Conservation (phyloP, 2,888 invertebrate species). For the Parnassius glacialis region DNA sequence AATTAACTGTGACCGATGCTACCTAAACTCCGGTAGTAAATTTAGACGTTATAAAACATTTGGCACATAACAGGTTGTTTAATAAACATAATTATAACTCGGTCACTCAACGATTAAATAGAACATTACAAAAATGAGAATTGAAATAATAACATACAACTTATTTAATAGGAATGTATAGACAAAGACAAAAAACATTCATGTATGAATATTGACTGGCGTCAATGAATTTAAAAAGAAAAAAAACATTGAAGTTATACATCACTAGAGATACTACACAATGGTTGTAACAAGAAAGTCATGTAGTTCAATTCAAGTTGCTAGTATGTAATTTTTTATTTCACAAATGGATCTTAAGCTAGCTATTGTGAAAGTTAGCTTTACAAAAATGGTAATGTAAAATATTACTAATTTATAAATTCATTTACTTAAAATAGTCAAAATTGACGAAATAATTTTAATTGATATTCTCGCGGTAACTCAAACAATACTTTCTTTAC, state of each 20-base stretch:
- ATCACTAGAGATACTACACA: background rate
- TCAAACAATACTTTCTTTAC: background rate
- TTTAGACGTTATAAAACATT: slow-evolving; percentile 3
- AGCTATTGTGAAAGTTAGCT: no score
- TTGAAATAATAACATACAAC: no score
- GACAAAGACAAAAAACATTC: slow-evolving; percentile 21
- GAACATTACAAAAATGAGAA: no score
- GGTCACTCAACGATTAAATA: no score
- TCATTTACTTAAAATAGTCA: background rate
- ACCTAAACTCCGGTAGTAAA: background rate
- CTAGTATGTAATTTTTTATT: no score
- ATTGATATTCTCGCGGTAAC: slow-evolving; percentile 12
- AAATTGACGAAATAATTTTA: slow-evolving; percentile 7
- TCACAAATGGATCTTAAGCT: no score
- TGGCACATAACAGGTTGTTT: slow-evolving; percentile 13
- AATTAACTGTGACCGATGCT: no score
- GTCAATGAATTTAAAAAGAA: slow-evolving; percentile 3
- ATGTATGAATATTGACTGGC: slow-evolving; percentile 10
- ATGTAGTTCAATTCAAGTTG: no score
- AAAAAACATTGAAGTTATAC: slow-evolving; percentile 3
- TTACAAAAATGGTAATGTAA: no score
- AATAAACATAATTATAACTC: background rate
- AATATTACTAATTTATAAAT: no score
- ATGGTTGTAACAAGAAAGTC: background rate
- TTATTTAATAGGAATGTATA: slow-evolving; percentile 21